Evolutionary conservation across 2,113 vertebrate species (phyloP).

Genomic region (Probosciger aterrimus): DNA sequence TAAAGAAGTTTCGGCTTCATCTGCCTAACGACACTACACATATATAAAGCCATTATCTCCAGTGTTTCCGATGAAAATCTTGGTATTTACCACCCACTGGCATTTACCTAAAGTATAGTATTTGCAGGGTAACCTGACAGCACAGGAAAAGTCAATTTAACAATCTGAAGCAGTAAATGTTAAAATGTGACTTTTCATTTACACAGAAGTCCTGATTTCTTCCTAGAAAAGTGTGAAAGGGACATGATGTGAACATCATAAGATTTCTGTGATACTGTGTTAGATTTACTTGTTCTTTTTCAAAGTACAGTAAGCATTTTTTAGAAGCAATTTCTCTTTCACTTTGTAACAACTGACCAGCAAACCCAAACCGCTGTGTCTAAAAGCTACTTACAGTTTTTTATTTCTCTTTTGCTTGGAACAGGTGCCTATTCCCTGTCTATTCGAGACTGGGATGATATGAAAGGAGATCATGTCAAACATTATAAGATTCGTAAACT

Average conservation of each 20-base stretch:
- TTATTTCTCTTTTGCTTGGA: not conserved
- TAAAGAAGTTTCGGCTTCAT: not conserved
- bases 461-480: slow-evolving; percentile 96
- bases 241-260: not conserved
- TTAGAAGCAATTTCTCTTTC: not conserved
- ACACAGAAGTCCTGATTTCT: not conserved
- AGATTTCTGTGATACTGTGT: not conserved
- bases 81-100: not conserved
- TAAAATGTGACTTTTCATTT: slow-evolving; percentile 16
- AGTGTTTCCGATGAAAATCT: not conserved
- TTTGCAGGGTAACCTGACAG: not conserved
- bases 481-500: slow-evolving; percentile 99
- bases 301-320: not conserved
- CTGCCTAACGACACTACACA: not conserved
- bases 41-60: not conserved
- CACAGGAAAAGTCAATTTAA: slow-evolving; percentile 7
- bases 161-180: not conserved
- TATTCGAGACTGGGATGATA: slow-evolving; percentile 96
- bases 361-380: not conserved
- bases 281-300: not conserved
- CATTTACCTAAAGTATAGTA: not conserved
- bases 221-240: not conserved
- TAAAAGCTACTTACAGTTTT: not conserved
- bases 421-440: slow-evolving; percentile 97
- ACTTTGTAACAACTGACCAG: not conserved